These are phyloP conservation scores for mouse (Mus musculus) DNA, from an alignment of 2,113 vertebrate species.

Conservation along the genomic window DNA sequence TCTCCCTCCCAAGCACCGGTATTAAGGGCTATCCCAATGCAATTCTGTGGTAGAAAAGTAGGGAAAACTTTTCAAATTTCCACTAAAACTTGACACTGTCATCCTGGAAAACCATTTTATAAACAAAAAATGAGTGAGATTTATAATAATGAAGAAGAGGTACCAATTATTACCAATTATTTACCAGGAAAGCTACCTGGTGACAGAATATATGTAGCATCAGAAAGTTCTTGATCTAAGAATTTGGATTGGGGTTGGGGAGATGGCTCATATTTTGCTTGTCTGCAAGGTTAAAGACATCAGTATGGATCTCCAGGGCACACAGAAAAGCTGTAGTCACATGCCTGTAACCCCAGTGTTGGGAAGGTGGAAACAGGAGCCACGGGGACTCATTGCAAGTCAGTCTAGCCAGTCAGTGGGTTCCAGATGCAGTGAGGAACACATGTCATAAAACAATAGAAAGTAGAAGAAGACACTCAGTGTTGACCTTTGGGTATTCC, in stretches of 20 bases:
- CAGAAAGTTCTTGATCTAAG: background rate
- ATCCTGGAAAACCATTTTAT: constrained; percentile 17
- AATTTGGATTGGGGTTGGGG: background rate
- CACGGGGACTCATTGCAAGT: background rate
- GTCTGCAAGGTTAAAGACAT: background rate
- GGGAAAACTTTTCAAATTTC: background rate
- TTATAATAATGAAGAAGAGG: background rate
- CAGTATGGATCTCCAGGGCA: background rate
- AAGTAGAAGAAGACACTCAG: background rate
- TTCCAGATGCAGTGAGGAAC: background rate
- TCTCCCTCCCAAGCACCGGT: background rate
- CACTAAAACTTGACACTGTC: background rate
- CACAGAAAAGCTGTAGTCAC: background rate
- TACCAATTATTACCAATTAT: background rate
- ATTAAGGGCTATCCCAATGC: background rate
- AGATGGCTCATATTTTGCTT: background rate
- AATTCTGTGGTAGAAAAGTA: background rate
- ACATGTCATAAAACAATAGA: background rate
- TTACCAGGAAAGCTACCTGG: background rate
- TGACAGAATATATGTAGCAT: background rate
- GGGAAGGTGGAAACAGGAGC: background rate
- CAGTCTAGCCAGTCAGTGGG: background rate
- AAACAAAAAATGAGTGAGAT: background rate
- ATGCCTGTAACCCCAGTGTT: background rate
- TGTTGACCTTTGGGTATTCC: background rate